Percentiles rank a stretch among this genome's conserved stretches.
Evolutionary conservation across 92 coral and sea anemone species (phyloP).

Genomic region (Epizoanthus stellaris): DNA sequence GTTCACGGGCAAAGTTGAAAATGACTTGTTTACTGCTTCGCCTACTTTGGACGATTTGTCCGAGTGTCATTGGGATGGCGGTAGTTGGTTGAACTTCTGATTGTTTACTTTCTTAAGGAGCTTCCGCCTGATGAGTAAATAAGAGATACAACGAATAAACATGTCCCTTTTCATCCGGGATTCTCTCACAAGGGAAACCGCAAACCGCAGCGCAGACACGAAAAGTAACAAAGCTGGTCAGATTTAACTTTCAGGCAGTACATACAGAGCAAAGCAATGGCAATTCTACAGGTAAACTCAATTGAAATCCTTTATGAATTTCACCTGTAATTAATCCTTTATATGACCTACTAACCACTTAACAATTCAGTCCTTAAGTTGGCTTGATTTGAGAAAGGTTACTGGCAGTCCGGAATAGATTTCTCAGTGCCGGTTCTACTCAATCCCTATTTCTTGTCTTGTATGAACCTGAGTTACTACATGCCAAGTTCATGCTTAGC

Average conservation of each 20-base stretch:
- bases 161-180: conserved; percentile 77
- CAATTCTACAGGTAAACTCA: conserved; percentile 77
- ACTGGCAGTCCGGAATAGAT: neutral
- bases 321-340: conserved; percentile 25
- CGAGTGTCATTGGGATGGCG: conserved; percentile 34
- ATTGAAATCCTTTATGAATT: conserved; percentile 31
- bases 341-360: conserved; percentile 2
- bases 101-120: conserved; percentile 60
- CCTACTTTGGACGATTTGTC: conserved; percentile 18
- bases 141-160: conserved; percentile 68
- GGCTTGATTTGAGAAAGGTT: conserved; percentile 16
- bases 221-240: conserved; percentile 29
- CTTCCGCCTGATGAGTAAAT: conserved; percentile 65
- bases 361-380: neutral
- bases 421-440: neutral
- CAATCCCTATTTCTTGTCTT: neutral
- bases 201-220: conserved; percentile 68
- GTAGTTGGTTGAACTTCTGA: neutral
- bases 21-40: neutral
- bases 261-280: conserved; percentile 63
- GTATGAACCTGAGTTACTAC: neutral
- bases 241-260: conserved; percentile 38
- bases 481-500: conserved; percentile 14
- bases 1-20: neutral
- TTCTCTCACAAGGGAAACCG: conserved; percentile 75